Evolutionary conservation across 1,140 invertebrate species (phyloP).

Genomic region (Micrasema longulum): DNA sequence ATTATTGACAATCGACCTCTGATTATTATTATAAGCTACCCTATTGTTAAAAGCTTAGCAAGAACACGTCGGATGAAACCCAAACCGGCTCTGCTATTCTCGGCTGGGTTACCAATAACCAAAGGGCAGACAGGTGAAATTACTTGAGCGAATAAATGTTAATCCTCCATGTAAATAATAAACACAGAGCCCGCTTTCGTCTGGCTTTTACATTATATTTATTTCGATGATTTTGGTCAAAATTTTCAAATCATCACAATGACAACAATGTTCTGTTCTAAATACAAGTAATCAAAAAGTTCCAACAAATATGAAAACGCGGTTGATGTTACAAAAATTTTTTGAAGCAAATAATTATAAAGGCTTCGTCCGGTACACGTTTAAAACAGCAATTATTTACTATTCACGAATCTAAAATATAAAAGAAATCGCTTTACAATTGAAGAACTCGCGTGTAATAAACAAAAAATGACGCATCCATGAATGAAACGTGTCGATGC

Average conservation of each 20-base stretch:
- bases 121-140: constrained; percentile 26
- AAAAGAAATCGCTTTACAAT: constrained; percentile 1
- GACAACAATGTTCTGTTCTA: too few relatives aligned
- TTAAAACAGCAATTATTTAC: too few relatives aligned
- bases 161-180: constrained; percentile 9
- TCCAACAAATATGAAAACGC: too few relatives aligned
- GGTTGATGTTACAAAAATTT: too few relatives aligned
- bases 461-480: constrained; percentile 17
- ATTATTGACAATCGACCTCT: not conserved
- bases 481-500: constrained; percentile 25
- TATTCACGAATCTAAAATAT: too few relatives aligned
- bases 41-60: constrained; percentile 11
- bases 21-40: not conserved
- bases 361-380: too few relatives aligned
- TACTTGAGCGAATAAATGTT: constrained; percentile 25
- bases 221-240: too few relatives aligned
- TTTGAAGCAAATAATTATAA: too few relatives aligned
- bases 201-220: too few relatives aligned
- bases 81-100: constrained; percentile 4
- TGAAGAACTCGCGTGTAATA: constrained; percentile 7
- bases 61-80: not conserved
- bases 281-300: too few relatives aligned
- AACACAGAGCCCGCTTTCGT: too few relatives aligned
- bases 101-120: constrained; percentile 12
- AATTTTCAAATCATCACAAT: too few relatives aligned